Conservation (phyloP, 2,888 invertebrate genomes). For the Trichopoda pennipes region DNA sequence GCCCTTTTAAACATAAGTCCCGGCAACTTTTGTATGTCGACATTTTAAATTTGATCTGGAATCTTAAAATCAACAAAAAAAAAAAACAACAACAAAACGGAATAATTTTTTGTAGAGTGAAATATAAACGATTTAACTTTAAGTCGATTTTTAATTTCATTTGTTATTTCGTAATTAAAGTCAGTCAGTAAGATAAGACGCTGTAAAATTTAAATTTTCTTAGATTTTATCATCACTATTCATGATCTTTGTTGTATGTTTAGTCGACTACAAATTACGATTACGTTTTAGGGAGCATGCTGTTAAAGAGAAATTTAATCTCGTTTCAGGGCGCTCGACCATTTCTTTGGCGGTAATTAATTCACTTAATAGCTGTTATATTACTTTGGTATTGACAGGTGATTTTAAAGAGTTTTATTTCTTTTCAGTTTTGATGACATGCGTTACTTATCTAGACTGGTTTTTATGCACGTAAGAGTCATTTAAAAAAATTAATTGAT, state of each 20-base stretch:
- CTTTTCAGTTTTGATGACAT: no score
- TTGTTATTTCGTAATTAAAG: slow-evolving; percentile 11
- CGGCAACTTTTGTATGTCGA: slow-evolving; percentile 1
- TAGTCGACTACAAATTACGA: neutral
- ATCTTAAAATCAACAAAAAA: slow-evolving; percentile 24
- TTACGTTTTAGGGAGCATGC: slow-evolving; percentile 4
- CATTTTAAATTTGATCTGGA: slow-evolving; percentile 41
- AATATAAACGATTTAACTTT: slow-evolving; percentile 6
- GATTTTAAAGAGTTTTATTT: no score
- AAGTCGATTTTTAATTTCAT: neutral
- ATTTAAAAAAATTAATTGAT: no score
- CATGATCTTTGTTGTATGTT: neutral
- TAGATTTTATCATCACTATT: neutral
- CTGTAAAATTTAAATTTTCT: neutral
- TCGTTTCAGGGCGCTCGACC: neutral
- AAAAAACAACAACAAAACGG: neutral
- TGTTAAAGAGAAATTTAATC: slow-evolving; percentile 32
- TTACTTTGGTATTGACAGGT: no score
- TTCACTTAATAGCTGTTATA: no score
- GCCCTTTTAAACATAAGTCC: slow-evolving; percentile 7
- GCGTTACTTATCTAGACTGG: no score
- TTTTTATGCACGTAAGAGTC: no score
- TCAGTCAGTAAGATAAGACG: slow-evolving; percentile 8
- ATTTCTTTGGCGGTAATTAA: no score
- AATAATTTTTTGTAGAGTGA: slow-evolving; percentile 10